These are phyloP conservation scores for Blastomussa wellsi DNA, from an alignment of 92 coral and sea anemone species.

Conservation along the genomic window DNA sequence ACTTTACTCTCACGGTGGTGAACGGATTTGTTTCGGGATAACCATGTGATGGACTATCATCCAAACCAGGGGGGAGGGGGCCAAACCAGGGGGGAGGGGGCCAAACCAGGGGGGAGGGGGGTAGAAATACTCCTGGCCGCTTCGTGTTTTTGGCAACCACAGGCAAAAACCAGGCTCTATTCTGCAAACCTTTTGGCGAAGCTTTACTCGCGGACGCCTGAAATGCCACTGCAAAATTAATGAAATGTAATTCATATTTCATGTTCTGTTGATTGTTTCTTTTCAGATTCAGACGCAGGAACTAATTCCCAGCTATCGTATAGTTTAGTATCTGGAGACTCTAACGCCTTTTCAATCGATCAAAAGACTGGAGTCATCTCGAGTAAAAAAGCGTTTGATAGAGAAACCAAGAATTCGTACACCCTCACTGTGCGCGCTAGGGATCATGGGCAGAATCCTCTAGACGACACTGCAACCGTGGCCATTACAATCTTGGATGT, in stretches of 20 bases:
- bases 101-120: neutral
- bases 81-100: neutral
- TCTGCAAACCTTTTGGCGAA: neutral
- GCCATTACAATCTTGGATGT: constrained; percentile 61
- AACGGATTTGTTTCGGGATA: too few species aligned
- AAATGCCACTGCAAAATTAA: neutral
- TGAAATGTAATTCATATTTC: neutral
- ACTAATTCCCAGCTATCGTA: constrained; percentile 66
- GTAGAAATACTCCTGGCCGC: neutral
- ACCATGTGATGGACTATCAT: too few species aligned
- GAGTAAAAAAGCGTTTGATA: constrained; percentile 52
- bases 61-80: neutral
- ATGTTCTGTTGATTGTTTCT: neutral
- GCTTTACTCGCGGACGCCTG: neutral
- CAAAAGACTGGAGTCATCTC: constrained; percentile 44
- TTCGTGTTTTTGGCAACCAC: neutral
- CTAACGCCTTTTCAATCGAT: constrained; percentile 48
- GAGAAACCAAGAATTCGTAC: constrained; percentile 69
- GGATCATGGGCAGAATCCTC: constrained; percentile 59
- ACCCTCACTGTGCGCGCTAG: constrained; percentile 62
- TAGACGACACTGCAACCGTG: constrained; percentile 51
- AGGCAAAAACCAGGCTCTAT: neutral
- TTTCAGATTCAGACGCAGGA: constrained; percentile 86
- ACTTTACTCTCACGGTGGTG: too few species aligned
- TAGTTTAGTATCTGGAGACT: constrained; percentile 55